Base-by-base conservation (phyloP, 2,113 vertebrate species). In the Coturnix japonica region DNA sequence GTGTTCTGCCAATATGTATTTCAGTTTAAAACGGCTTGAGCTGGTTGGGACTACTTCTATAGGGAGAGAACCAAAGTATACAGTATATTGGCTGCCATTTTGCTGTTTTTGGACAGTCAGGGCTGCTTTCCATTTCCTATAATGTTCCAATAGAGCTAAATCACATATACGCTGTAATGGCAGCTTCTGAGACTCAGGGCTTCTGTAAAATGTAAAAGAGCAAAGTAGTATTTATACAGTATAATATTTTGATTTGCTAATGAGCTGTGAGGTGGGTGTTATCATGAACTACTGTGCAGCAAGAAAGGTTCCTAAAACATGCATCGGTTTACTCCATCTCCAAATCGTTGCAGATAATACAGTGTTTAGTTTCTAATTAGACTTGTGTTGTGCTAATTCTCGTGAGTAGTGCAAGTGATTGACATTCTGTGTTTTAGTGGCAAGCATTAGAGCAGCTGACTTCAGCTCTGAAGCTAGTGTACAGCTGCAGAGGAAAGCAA, bases 231-330 rank as follows among this genome's bases (percentile, higher is more conserved):
- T 95, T 95, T 96, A 89, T 87, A 66, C 89, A 91, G 83, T 76
- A 28, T 94, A 93, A 92, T 94, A 89, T 92, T 96, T 94, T 95
- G 86, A 95, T 95, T 96, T 0, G 22, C 71, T 95, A 95, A 91
- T 92, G 84, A 85, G 59, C 89, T 87, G 90, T 79, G 84, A 93
- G 95, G 84, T 95, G 91, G 81, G 63, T 93, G 81, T 94, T 96
- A 93, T 79, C 90, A 46, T 86, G 77, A 94, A 87, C 88, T 96
- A 81, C 95, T 82, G 92, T 92, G 86, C 74, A 70, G 74, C 86
- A 72, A 80, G 77, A 79, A 86, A 46, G 81, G 78, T 85, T 96
- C 59, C 43, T 95, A 70, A 94, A 93, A 72, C 92, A 54, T 17
- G 1, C 69, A 60, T 86, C 82, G 71, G 21, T 53, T 91, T 83